These are phyloP conservation scores for Echiichthys vipera DNA, from an alignment of 2,797 vertebrate species.

Conservation along the genomic window DNA sequence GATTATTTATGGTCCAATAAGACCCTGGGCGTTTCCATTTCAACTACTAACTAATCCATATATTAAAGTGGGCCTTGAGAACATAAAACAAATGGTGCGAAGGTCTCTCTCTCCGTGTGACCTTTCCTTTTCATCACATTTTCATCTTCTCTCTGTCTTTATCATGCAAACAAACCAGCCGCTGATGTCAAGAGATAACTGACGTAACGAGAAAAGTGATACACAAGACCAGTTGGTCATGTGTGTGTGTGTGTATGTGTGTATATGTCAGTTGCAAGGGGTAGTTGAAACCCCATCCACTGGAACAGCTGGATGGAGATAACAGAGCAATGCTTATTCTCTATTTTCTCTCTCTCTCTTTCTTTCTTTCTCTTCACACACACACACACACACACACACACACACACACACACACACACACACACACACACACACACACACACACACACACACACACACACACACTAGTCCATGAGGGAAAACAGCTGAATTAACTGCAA, in stretches of 20 bases:
- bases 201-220: constrained; percentile 34
- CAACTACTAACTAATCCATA: constrained; percentile 74
- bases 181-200: constrained; percentile 22
- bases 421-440: constrained; percentile 1
- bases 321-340: constrained; percentile 59
- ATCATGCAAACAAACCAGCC: constrained; percentile 39
- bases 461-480: neutral
- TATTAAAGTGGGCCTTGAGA: constrained; percentile 68
- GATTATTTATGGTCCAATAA: constrained; percentile 81
- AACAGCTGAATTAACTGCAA: constrained; percentile 32
- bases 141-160: constrained; percentile 19
- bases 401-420: constrained; percentile 20
- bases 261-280: constrained; percentile 34
- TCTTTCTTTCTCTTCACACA: neutral
- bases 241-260: constrained; percentile 22
- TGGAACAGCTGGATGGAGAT: constrained; percentile 73
- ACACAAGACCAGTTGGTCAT: constrained; percentile 12
- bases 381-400: constrained; percentile 4
- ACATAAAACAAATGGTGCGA: constrained; percentile 66
- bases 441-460: constrained; percentile 20
- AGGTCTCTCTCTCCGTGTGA: constrained; percentile 42
- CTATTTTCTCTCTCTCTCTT: neutral
- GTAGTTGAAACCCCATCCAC: constrained; percentile 25
- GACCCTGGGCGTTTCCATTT: constrained; percentile 68
- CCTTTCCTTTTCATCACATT: constrained; percentile 58